Evolutionary conservation across 2,113 vertebrate species (phyloP), one percentile per base, ranked within the genome.

Genomic region (Macrotus californicus): DNA sequence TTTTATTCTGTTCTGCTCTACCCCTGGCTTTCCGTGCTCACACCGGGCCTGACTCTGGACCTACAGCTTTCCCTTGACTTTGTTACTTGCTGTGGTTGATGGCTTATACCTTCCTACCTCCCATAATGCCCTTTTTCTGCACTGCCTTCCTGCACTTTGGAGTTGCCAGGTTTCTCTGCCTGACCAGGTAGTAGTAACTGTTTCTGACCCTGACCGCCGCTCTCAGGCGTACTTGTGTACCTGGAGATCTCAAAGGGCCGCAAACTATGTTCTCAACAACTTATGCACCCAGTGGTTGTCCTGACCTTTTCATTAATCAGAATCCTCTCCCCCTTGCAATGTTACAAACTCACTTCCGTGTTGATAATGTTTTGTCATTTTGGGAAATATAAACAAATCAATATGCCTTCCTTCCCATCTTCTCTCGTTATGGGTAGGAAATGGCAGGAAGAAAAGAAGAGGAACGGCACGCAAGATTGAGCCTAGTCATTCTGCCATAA

Each of bases 371-470:
- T 80, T 88, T 48, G 24, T 92, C 82, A 61, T 96, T 89, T 91
- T 70, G 67, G 39, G 86, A 87, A 94, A 85, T 31, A 31, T 95
- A 96, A 96, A 94, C 90, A 94, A 67, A 41, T 73, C 89, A 61
- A 12, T 50, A 46, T 6, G 29, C n/a, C 52, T 83, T 75, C 41
- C 61, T 87, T 9, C 19, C 39, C 48, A 56, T 41, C 34, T 89
- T 70, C 86, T 34, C 77, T 72, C 24, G 26, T 69, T 69, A 48
- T 16, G 6, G 0, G 50, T 16, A 67, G 67, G 22, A 84, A 34
- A 77, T 70, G 24, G 22, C 10, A 43, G n/a, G 89, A 75, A 70
- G 91, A 77, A 76, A 61, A 22, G 66, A 48, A 87, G 75, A 69
- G 56, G 75, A 73, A 54, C 90, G 0, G 31, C 48, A 21, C 0